Evolutionary conservation across 2,888 invertebrate species (phyloP), one percentile per base, ranked within the genome.

Genomic region (Chesias legatella): DNA sequence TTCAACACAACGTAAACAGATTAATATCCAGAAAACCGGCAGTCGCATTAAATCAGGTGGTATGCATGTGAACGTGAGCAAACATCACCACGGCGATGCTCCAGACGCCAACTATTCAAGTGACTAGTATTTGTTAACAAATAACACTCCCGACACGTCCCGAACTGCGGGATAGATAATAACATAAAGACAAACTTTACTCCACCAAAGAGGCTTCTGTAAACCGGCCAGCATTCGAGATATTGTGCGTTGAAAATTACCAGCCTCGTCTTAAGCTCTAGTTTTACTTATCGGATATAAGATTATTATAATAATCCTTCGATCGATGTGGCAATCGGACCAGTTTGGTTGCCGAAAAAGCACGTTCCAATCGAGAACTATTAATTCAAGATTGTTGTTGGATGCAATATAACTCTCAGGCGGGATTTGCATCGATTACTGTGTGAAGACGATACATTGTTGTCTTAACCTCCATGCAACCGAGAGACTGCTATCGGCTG

Each of bases 381-480:
- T 50, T 53, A 51, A 35, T 49, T 36, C 33, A 41, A 53, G 43
- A 31, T 24, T 47, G 27, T 43, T 43, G 36, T 31, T 59, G 49
- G 51, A 51, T 48, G 56, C 59, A 56, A 55, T 51, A 61, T 50
- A 50, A 48, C 55, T 53, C 53, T 40, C 39, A 43, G n/a, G 22
- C 61, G 51, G 58, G 59, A 67, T 74, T 70, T 58, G 67, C 64
- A 72, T 63, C 60, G 65, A 66, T 66, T 66, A 64, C 55, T 63
- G 60, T 53, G 62, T 65, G 64, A 63, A 74, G 70, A 72, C 59
- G 72, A 73, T 68, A 77, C 69, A 70, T 69, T 85, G 83, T 85
- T 85, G 73, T 84, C 70, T 75, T 86, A 84, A 85, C 83, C 85
- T 84, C 80, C 77, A 79, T 83, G 73, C 69, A 70, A 63, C 69